phyloP scores from a whole-genome alignment of 1,140 invertebrate species.

The Eriosoma lanigerum region DNA sequence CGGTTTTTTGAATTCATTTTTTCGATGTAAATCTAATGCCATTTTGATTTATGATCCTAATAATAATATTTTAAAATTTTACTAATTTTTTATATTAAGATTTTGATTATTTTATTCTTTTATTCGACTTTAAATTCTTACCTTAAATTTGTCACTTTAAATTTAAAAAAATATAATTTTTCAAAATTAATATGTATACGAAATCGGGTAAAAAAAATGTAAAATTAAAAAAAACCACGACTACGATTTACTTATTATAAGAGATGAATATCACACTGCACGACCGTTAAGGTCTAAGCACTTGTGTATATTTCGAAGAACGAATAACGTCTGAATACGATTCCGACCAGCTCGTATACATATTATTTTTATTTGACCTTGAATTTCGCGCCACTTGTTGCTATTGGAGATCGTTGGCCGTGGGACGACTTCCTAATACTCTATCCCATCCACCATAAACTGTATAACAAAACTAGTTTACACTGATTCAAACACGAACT shows the following conservation, averaged over 20 bases:
- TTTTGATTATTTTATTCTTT: neutral
- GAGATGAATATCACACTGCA: conserved; percentile 30
- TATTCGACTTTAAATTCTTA: neutral
- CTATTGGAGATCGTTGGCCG: conserved; percentile 18
- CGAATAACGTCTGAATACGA: neutral
- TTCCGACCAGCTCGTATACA: neutral
- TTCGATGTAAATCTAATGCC: conserved; percentile 52
- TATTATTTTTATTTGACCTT: conserved; percentile 24
- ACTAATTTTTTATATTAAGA: neutral
- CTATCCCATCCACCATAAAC: neutral
- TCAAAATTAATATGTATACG: neutral
- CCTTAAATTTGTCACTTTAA: neutral
- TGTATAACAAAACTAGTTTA: neutral
- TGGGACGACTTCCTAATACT: conserved; percentile 25
- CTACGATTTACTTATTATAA: conserved; percentile 16
- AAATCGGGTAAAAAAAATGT: conserved; percentile 30
- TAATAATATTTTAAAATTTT: neutral
- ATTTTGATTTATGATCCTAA: conserved; percentile 9
- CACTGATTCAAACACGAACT: neutral
- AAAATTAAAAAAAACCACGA: conserved; percentile 28
- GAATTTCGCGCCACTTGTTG: conserved; percentile 2
- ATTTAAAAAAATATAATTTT: neutral
- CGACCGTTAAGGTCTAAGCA: conserved; percentile 25
- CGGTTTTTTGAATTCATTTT: conserved; percentile 29
- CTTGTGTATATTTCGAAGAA: conserved; percentile 31